A percentile compares a stretch with the other conserved stretches of the same genome.
Conservation (phyloP, 2,888 invertebrate genomes). For the Dynastes hyllus region DNA sequence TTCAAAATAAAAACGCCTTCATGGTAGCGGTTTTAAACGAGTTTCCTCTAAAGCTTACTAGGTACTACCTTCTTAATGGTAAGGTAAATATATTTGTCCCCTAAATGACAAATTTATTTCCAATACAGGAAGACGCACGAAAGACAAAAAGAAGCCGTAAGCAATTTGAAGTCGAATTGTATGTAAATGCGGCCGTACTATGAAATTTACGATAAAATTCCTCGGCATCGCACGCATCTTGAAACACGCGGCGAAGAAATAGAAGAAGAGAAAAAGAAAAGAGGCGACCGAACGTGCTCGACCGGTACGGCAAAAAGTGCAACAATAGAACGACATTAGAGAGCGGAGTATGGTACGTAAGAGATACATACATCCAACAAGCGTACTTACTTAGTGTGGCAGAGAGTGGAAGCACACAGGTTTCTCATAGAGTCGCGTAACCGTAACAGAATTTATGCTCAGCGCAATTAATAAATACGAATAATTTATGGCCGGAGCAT, state of each 20-base stretch:
- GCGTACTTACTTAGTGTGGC: not conserved
- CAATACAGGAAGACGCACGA: constrained; percentile 27
- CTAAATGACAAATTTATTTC: constrained; percentile 31
- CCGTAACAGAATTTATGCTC: constrained; percentile 50
- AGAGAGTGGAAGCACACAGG: constrained; percentile 38
- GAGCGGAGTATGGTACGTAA: not conserved
- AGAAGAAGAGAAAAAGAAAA: not conserved
- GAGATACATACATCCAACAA: not conserved
- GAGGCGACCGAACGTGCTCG: constrained; percentile 29
- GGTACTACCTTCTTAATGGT: not conserved
- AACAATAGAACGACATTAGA: constrained; percentile 42
- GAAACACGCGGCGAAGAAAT: constrained; percentile 1
- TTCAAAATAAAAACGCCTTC: no score
- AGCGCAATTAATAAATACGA: constrained; percentile 52
- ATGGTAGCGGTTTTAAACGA: no score
- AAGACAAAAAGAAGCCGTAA: constrained; percentile 17
- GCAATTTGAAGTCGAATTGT: constrained; percentile 44
- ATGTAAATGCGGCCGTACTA: constrained; percentile 32
- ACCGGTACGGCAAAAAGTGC: constrained; percentile 34
- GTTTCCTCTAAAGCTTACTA: no score
- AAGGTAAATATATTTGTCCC: constrained; percentile 10
- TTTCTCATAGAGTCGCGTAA: constrained; percentile 44
- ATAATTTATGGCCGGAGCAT: constrained; percentile 48
- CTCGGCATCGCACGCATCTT: constrained; percentile 34
- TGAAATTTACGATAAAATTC: constrained; percentile 42